Conservation (phyloP, 2,888 invertebrate species). For the Mellilla xanthometata region DNA sequence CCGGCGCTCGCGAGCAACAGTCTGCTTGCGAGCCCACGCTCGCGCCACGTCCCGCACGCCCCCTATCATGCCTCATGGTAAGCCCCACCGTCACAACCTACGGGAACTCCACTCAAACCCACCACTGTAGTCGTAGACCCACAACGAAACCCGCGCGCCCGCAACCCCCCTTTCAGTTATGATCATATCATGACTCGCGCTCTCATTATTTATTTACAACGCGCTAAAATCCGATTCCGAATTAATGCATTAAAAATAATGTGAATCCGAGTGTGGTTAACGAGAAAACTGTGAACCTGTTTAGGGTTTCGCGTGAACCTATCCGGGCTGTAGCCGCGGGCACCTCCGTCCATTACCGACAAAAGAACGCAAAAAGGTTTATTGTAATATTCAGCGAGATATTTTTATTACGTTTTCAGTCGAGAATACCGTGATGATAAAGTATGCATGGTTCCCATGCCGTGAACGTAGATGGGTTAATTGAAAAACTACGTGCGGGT, state of each 20-base stretch:
- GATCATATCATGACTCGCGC: slow-evolving; percentile 42
- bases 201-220: slow-evolving; percentile 69
- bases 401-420: slow-evolving; percentile 16
- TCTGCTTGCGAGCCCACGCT: slow-evolving; percentile 73
- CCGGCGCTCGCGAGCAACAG: slow-evolving; percentile 76
- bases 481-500: slow-evolving; percentile 16
- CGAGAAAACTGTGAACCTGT: slow-evolving; percentile 31
- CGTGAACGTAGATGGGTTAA: neutral
- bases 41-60: slow-evolving; percentile 55
- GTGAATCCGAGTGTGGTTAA: slow-evolving; percentile 31
- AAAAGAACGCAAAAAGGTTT: slow-evolving; percentile 46
- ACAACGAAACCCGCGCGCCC: slow-evolving; percentile 5
- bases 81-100: slow-evolving; percentile 51
- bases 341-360: slow-evolving; percentile 44
- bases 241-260: slow-evolving; percentile 37
- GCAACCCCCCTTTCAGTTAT: slow-evolving; percentile 60
- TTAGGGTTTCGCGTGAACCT: slow-evolving; percentile 23
- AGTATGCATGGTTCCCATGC: slow-evolving; percentile 8
- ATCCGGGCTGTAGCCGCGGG: slow-evolving; percentile 31
- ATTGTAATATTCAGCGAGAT: slow-evolving; percentile 18
- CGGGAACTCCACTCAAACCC: slow-evolving; percentile 32
- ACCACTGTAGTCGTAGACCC: slow-evolving; percentile 2
- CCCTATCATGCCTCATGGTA: slow-evolving; percentile 74
- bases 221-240: slow-evolving; percentile 37
- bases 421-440: slow-evolving; percentile 11